Evolutionary conservation across 2,797 vertebrate genomes (phyloP).

Genomic region (Poecilia picta): DNA sequence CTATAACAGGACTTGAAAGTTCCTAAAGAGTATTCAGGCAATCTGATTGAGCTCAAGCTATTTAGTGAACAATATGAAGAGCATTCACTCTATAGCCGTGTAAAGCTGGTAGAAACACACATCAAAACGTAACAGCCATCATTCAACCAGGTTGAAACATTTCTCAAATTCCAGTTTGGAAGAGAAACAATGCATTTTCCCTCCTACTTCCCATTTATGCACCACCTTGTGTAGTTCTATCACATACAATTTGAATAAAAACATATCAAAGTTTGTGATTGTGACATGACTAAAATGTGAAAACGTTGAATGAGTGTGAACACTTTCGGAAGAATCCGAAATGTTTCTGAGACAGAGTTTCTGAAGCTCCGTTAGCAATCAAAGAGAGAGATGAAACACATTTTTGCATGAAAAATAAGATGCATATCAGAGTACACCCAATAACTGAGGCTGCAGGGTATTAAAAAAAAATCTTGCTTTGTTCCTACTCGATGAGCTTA

Average conservation of each 20-base stretch:
- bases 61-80: neutral
- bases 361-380: slow-evolving; percentile 40
- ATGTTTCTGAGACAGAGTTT: slow-evolving; percentile 35
- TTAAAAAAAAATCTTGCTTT: neutral
- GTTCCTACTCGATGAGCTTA: neutral
- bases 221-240: neutral
- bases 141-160: too few species aligned
- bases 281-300: neutral
- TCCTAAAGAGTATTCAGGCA: slow-evolving; percentile 15
- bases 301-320: neutral
- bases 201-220: neutral
- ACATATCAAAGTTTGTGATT: neutral
- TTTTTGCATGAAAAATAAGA: slow-evolving; percentile 43
- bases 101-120: neutral
- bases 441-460: slow-evolving; percentile 13
- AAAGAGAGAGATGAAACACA: slow-evolving; percentile 28
- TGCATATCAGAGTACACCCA: slow-evolving; percentile 24
- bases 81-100: neutral
- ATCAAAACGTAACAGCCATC: too few species aligned
- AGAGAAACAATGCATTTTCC: neutral
- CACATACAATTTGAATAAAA: neutral
- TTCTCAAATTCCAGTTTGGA: too few species aligned
- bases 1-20: neutral
- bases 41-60: neutral
- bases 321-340: slow-evolving; percentile 7